Evolutionary conservation across 2,888 invertebrate species (phyloP), one percentile per base, ranked within the genome.

Genomic region (Orthosia cruda): DNA sequence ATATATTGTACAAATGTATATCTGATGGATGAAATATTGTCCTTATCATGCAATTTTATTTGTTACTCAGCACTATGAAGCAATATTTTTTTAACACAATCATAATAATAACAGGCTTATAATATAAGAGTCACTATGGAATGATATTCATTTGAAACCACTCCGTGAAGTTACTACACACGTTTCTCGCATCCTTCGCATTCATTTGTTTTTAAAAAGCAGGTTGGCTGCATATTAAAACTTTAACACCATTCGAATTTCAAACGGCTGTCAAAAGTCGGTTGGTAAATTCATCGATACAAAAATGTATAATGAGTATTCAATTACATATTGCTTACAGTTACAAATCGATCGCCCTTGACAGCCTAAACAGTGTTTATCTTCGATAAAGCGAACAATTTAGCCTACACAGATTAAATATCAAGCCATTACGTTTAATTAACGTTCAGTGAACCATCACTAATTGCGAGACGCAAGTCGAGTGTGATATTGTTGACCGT

Each of bases 351-450:
- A 90, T 87, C 86, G 89, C 79, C 91, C 91, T 91, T 91, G 91
- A 90, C 84, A 89, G 87, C 89, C 75, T 78, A 79, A 81, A 84
- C 85, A 70, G 68, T 93, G 92, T 93, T 94, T 94, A 91, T 91
- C 90, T 89, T 91, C 73, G 92, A 93, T 94, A 94, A 92, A 93
- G 87, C 88, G 84, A 90, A 85, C 91, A 93, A 93, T 94, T 93
- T 92, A 85, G 90, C 84, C 86, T 80, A 80, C 82, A 79, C 88
- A 92, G 93, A 94, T 95, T 93, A 93, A 93, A 94, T 94, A 93
- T 92, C 93, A 89, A 80, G 87, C 92, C 91, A 93, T 94, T 93
- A 92, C 86, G 85, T 88, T 89, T 92, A 94, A 95, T 95, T 95
- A 95, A 92, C 82, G 90, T 85, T 89, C 91, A 88, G 82, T 91